Base-by-base conservation (phyloP, 1,140 invertebrate genomes). In the Eumaeus atala region DNA sequence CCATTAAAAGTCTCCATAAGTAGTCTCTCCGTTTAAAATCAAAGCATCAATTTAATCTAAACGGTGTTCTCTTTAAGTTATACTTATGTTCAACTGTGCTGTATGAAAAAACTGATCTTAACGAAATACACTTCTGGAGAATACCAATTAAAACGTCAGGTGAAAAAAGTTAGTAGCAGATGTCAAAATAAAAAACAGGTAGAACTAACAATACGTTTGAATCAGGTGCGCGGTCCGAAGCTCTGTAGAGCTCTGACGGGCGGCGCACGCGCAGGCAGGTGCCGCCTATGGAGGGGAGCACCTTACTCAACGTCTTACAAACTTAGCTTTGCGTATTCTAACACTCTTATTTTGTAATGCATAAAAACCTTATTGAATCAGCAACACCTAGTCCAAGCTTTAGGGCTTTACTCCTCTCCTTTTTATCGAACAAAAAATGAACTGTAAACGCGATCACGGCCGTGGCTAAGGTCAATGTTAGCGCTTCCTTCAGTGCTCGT, bases 391-490 rank as follows among this genome's bases (percentile, higher is more conserved):
- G 0, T 35, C 11, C 12, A 51, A 35, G 18, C 11, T 78, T 76
- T 78, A 86, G 82, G 80, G 80, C 78, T 72, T 76, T 81, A 86
- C 78, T 87, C 77, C 84, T 87, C 84, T 87, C 84, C 84, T 87
- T 87, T 87, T 87, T 87, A 87, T 87, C 77, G 80, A 84, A 81
- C 84, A 87, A 87, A 87, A 87, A 86, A 86, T 86, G 80, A 86
- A 86, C 83, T 86, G 83, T 86, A 86, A 86, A 86, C 76, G 83
- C 83, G 83, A 86, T 86, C 83, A 84, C 83, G 83, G 83, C 83
- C 81, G 83, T 76, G 65, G 67, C 79, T 86, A 86, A 86, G 83
- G 83, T 86, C 83, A 86, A 86, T 84, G 79, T 86, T 86, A 86
- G 83, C 76, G 80, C 83, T 86, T 86, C 83, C 83, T 86, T 86